These are phyloP conservation scores for Oreortyx pictus DNA, from an alignment of 2,797 vertebrate species.

Conservation along the genomic window DNA sequence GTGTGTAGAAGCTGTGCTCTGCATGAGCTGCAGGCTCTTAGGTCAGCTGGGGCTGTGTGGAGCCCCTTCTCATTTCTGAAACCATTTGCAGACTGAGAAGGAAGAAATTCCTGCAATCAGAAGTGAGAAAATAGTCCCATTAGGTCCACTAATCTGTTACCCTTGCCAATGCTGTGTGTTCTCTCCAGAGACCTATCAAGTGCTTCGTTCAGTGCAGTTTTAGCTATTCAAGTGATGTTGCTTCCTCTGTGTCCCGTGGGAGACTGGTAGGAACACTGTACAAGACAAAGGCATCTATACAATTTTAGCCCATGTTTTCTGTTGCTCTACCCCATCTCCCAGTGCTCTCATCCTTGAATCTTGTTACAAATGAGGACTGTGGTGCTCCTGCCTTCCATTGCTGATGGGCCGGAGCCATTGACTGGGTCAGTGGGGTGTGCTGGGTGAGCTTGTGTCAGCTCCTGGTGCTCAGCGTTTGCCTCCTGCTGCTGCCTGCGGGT, in stretches of 20 bases:
- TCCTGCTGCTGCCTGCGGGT: background rate
- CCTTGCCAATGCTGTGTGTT: background rate
- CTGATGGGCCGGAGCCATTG: background rate
- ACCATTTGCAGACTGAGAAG: background rate
- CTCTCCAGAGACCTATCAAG: background rate
- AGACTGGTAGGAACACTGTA: background rate
- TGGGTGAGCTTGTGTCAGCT: background rate
- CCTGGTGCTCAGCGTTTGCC: background rate
- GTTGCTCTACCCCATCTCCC: background rate
- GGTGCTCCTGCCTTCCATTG: rapidly evolving
- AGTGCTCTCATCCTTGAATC: background rate
- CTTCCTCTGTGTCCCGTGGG: background rate
- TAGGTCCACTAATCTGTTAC: background rate
- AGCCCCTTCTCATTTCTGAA: background rate
- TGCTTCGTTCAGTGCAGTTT: background rate
- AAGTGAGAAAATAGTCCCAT: background rate
- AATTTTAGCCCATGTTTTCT: background rate
- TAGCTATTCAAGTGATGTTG: background rate
- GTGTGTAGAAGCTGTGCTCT: no score
- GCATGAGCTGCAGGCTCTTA: background rate
- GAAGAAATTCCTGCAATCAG: background rate
- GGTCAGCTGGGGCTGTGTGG: rapidly evolving
- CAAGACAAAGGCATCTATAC: background rate
- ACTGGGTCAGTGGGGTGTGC: rapidly evolving
- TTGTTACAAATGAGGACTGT: rapidly evolving